Base-by-base conservation (phyloP, 2,888 invertebrate genomes). In the Caenorhabditis zanzibari region DNA sequence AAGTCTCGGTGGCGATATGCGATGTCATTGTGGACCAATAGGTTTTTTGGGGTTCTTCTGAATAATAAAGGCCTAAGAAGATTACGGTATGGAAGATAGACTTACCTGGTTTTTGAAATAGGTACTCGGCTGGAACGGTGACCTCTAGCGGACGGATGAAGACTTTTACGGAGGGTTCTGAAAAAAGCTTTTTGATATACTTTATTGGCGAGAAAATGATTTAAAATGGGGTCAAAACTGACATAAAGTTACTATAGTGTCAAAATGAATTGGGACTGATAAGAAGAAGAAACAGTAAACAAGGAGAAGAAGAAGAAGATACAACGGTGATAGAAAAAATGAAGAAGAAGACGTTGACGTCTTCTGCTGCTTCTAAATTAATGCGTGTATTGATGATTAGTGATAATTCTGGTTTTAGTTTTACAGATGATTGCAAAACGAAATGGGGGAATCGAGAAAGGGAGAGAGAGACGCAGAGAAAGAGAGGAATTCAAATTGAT, bases 11-110 rank as follows among this genome's bases (percentile, higher is more conserved):
- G 56, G 84, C 87, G 58, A 89, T 84, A n/a, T 82, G 81, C 12
- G 86, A 83, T 14, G 88, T 85, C 89, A 89, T 89, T 35, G 89
- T 88, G 24, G 89, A 88, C 82, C 86, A 85, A 35, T 83, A 85
- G 16, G 84, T 87, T 49, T 81, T 85, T 6, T 7, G 59, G 1
- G 77, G 63, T 38, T 59, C 73, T 44, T 72, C 66, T 66, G 63
- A 19, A 75, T n/a, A 47, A 6, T 24, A 24, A 9, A 19, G n/a
- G n/a, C n/a, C n/a, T 38, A 1, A 49, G 49, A 19, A 19, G 4
- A 24, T 49, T 22, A 12, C 41, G 56, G 32, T 32, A 26, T n/a
- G 16, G 5, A 35, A 19, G 38, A 19, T 10, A 16, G 9, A 16
- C 35, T 35, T 28, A 81, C 73, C 81, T 49, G 63, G 54, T 22